These are phyloP conservation scores for Cotesia typhae DNA, from an alignment of 1,140 invertebrate genomes.

Conservation along the genomic window DNA sequence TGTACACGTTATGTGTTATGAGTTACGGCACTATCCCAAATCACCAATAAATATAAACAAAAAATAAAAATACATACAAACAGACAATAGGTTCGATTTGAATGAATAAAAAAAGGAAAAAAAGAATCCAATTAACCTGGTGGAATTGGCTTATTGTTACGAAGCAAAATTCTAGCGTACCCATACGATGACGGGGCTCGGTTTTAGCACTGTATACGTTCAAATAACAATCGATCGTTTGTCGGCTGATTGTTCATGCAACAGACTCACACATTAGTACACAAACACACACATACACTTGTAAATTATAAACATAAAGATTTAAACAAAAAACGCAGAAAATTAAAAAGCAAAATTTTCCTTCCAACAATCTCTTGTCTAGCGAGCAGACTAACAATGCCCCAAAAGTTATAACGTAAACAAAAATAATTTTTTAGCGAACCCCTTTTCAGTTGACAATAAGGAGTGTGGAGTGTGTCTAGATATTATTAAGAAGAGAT, in stretches of 20 bases:
- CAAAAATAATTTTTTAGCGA: background rate
- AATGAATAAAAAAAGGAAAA: constrained; percentile 22
- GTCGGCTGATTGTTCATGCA: constrained; percentile 35
- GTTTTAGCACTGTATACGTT: constrained; percentile 38
- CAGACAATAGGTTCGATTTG: constrained; percentile 33
- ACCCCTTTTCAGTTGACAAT: background rate
- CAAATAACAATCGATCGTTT: constrained; percentile 40
- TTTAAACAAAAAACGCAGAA: too few relatives aligned
- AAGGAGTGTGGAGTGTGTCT: background rate
- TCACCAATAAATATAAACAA: too few relatives aligned
- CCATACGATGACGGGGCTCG: constrained; percentile 37
- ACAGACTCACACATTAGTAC: constrained; percentile 28
- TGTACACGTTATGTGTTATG: too few relatives aligned
- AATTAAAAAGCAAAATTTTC: too few relatives aligned
- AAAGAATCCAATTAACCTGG: constrained; percentile 39
- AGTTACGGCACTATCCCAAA: too few relatives aligned
- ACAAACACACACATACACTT: background rate
- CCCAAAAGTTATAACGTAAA: too few relatives aligned
- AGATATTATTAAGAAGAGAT: background rate
- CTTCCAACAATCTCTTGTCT: too few relatives aligned
- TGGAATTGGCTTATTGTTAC: constrained; percentile 40
- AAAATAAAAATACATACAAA: constrained; percentile 9
- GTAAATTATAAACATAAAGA: background rate
- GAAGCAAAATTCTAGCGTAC: constrained; percentile 34
- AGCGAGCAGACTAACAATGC: too few relatives aligned